phyloP scores from a whole-genome alignment of 2,113 vertebrate species.

The Sprattus sprattus region DNA sequence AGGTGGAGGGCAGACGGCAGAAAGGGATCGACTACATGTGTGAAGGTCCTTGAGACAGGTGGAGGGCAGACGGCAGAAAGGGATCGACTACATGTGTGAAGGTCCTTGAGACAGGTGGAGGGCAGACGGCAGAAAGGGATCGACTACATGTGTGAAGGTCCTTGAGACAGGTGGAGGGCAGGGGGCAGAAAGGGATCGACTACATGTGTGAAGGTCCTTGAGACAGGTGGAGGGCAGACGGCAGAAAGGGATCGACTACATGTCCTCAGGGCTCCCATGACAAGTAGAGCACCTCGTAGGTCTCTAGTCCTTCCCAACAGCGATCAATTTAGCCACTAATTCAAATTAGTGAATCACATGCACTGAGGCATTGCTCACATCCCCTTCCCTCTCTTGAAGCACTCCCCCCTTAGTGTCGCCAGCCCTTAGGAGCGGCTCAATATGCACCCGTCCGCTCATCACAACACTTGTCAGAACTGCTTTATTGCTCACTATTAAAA shows the following conservation, averaged over 20 bases:
- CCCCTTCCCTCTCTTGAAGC: conserved; percentile 43
- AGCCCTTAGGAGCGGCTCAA: conserved; percentile 33
- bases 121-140: conserved; percentile 32
- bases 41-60: background rate
- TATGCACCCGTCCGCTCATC: conserved; percentile 54
- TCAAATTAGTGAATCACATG: conserved; percentile 48
- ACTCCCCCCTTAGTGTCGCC: conserved; percentile 21
- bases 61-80: conserved; percentile 29
- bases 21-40: conserved; percentile 35
- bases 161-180: conserved; percentile 14
- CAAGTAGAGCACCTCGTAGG: conserved; percentile 38
- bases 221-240: conserved; percentile 18
- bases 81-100: conserved; percentile 30
- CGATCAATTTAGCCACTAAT: conserved; percentile 58
- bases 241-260: conserved; percentile 29
- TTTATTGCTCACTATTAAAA: conserved; percentile 55
- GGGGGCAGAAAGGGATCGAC: conserved; percentile 30
- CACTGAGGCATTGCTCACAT: conserved; percentile 53
- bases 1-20: conserved; percentile 22
- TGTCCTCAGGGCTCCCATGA: conserved; percentile 44
- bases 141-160: conserved; percentile 22
- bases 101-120: conserved; percentile 1
- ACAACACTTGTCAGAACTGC: conserved; percentile 51
- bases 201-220: background rate
- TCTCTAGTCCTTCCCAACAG: conserved; percentile 40